phyloP scores from a whole-genome alignment of 2,888 invertebrate species.

The Onchidella celtica region DNA sequence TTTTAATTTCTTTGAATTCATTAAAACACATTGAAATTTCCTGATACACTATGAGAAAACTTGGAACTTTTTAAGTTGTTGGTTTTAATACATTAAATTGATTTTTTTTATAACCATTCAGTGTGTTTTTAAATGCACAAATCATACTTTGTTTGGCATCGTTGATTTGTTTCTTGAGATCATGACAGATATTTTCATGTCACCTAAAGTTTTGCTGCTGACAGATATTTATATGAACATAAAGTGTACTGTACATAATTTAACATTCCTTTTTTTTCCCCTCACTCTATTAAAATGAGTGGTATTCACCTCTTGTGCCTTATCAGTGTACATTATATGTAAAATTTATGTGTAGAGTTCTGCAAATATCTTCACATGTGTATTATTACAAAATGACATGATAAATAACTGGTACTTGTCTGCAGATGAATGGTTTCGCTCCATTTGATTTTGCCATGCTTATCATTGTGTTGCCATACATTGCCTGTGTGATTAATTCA shows the following conservation, averaged over 20 bases:
- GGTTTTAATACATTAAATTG: neutral
- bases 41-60: neutral
- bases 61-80: neutral
- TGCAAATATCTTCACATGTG: neutral
- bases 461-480: too few relatives aligned
- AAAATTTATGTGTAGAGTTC: too few relatives aligned
- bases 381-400: neutral
- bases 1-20: too few relatives aligned
- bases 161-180: neutral
- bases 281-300: conserved; percentile 14
- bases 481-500: too few relatives aligned
- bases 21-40: neutral
- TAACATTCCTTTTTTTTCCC: neutral
- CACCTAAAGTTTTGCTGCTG: neutral
- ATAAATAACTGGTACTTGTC: too few relatives aligned
- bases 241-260: too few relatives aligned
- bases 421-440: too few relatives aligned
- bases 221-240: conserved; percentile 30
- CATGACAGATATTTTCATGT: neutral
- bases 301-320: conserved; percentile 44
- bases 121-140: too few relatives aligned
- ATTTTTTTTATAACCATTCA: too few relatives aligned
- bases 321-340: conserved; percentile 26
- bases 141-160: too few relatives aligned
- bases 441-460: too few relatives aligned